Evolutionary conservation across 2,113 vertebrate species (phyloP).

Genomic region (Colius striatus): DNA sequence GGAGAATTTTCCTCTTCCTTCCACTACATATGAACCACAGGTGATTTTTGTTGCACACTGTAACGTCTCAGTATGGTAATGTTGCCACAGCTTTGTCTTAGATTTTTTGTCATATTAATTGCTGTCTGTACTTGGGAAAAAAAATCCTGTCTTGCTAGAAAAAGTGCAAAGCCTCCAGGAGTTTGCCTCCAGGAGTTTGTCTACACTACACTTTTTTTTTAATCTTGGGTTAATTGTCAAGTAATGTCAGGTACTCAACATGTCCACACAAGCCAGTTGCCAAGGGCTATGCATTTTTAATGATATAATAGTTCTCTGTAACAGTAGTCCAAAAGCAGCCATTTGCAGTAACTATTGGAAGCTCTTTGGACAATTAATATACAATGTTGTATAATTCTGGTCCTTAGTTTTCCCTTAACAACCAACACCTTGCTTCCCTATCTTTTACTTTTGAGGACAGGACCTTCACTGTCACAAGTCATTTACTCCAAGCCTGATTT

Average conservation of each 20-base stretch:
- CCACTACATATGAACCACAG: not conserved
- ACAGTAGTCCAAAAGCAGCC: not conserved
- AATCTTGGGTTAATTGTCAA: not conserved
- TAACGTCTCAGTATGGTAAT: not conserved
- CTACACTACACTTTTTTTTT: not conserved
- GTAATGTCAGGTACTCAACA: not conserved
- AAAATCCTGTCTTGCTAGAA: not conserved
- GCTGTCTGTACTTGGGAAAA: not conserved
- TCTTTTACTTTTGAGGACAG: not conserved
- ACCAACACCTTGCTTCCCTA: not conserved
- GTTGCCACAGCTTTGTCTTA: not conserved
- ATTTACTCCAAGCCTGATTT: not conserved
- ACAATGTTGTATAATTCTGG: not conserved
- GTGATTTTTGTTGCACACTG: not conserved
- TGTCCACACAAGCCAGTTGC: not conserved
- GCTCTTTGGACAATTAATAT: not conserved
- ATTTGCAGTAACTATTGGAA: not conserved
- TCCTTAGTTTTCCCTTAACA: not conserved
- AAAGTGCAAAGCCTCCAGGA: not conserved
- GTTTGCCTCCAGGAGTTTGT: not conserved
- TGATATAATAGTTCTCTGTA: not conserved
- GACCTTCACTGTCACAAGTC: accelerated
- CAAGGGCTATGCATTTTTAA: not conserved
- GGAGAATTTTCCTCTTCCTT: not conserved
- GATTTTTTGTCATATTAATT: not conserved